Evolutionary conservation across 92 coral and sea anemone genomes (phyloP), one percentile per base, ranked within the genome.

Genomic region (Metridium senile): DNA sequence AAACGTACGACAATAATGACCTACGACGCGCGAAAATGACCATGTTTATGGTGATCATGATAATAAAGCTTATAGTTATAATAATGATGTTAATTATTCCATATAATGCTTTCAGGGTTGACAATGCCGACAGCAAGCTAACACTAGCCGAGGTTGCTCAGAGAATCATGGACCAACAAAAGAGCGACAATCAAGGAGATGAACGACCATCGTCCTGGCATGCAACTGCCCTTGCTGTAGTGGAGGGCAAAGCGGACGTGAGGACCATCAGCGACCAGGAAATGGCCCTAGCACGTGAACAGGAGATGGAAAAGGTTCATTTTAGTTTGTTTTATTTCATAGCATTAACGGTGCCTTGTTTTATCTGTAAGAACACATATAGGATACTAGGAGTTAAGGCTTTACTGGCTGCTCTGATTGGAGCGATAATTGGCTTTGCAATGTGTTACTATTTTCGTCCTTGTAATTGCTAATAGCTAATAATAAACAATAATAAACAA

Each of bases 151-250:
- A 73, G 56, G 33, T 73, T 57, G 78, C 76, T 0, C 35, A 56
- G 27, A 20, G 45, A 72, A n/a, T 72, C 43, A 23, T 58, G 33
- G 18, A 11, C 30, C 43, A 33, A 45, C 66, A 73, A 13, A 54
- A 54, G 25, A 54, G 59, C 17, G 57, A 32, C 21, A 1, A 57
- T 23, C 16, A 11, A 19, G 62, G 46, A 51, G 67, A 56, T 11
- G 25, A 39, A 39, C 49, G 17, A 1, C 11, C 56, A 4, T n/a
- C 71, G 30, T 75, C 80, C 0, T 79, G 84, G 76, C 68, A 70
- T 32, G 76, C 84, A 57, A 79, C 84, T 10, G 77, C 76, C 16
- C 33, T 79, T 28, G 76, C 76, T 9, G 59, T 68, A 33, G 75
- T 79, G 11, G 84, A 79, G 70, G 84, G 77, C 25, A 79, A 66